Percentiles rank a stretch among this genome's conserved stretches.
These are phyloP conservation scores for Tylochromis polylepis DNA, from an alignment of 2,113 vertebrate genomes.

Conservation along the genomic window DNA sequence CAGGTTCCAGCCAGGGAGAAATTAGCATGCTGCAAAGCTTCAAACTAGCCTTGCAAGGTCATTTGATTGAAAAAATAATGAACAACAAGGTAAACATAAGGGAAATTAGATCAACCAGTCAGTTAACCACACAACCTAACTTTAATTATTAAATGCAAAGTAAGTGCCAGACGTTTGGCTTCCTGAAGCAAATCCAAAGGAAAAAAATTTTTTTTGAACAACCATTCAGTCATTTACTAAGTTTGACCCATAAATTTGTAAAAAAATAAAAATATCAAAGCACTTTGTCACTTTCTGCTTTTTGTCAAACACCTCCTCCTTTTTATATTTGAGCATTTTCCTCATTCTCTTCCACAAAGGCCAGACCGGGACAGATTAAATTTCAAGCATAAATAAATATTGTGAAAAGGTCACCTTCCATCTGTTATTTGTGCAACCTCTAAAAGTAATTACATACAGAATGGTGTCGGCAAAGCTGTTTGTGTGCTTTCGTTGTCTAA, in stretches of 20 bases:
- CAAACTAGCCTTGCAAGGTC: conserved; percentile 19
- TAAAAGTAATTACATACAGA: conserved; percentile 71
- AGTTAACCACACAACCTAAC: background rate
- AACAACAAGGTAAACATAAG: background rate
- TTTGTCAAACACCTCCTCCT: conserved; percentile 22
- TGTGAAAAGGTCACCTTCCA: conserved; percentile 73
- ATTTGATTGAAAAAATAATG: conserved; percentile 35
- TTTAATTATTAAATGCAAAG: background rate
- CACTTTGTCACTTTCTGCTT: background rate
- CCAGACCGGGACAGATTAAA: conserved; percentile 63
- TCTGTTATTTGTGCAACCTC: conserved; percentile 75
- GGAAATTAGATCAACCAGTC: background rate
- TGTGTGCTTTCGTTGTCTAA: conserved; percentile 64
- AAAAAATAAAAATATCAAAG: background rate
- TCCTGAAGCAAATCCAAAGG: background rate
- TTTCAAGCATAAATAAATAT: conserved; percentile 73
- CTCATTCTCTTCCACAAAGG: conserved; percentile 55
- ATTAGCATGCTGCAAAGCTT: conserved; percentile 10
- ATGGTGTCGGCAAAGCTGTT: conserved; percentile 59
- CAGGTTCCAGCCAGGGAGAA: background rate
- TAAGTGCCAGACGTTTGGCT: background rate
- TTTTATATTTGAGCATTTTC: conserved; percentile 48
- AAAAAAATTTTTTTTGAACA: background rate
- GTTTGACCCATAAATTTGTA: background rate
- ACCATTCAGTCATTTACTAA: background rate